Evolutionary conservation across 2,888 invertebrate genomes (phyloP).

Genomic region (Andrena camellia): DNA sequence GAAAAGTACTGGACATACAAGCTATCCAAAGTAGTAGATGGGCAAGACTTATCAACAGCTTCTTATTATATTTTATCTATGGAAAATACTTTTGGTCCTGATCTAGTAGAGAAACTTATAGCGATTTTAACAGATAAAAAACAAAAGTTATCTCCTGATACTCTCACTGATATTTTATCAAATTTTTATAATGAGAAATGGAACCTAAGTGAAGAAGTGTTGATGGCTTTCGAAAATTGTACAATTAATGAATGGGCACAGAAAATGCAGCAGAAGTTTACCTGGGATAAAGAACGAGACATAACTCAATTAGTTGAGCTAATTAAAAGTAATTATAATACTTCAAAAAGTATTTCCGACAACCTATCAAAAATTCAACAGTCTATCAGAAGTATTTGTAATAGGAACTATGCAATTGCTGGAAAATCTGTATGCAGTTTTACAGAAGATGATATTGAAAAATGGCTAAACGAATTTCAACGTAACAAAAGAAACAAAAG

Average conservation of each 20-base stretch:
- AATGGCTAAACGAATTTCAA: constrained; percentile 11
- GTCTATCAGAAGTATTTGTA: background rate
- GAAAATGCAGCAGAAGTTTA: constrained; percentile 11
- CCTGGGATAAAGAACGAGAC: constrained; percentile 1
- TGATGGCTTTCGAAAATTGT: background rate
- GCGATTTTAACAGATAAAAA: background rate
- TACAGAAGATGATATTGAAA: constrained; percentile 17
- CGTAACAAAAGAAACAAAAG: background rate
- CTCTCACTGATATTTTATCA: background rate
- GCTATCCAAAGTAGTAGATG: background rate
- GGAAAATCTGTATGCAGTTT: constrained; percentile 12
- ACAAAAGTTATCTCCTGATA: background rate
- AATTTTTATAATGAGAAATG: constrained; percentile 29
- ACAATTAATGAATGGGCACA: constrained; percentile 8
- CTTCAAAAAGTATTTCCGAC: constrained; percentile 9
- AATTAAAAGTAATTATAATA: constrained; percentile 24
- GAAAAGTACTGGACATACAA: constrained; percentile 20
- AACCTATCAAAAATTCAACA: background rate
- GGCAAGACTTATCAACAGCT: constrained; percentile 15
- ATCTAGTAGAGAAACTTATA: background rate
- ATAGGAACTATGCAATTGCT: background rate
- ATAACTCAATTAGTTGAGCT: constrained; percentile 11
- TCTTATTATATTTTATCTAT: constrained; percentile 18
- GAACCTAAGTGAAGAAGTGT: constrained; percentile 6
- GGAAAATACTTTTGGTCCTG: constrained; percentile 19